phyloP scores from a whole-genome alignment of 2,797 vertebrate species.

The Vespertilio murinus region DNA sequence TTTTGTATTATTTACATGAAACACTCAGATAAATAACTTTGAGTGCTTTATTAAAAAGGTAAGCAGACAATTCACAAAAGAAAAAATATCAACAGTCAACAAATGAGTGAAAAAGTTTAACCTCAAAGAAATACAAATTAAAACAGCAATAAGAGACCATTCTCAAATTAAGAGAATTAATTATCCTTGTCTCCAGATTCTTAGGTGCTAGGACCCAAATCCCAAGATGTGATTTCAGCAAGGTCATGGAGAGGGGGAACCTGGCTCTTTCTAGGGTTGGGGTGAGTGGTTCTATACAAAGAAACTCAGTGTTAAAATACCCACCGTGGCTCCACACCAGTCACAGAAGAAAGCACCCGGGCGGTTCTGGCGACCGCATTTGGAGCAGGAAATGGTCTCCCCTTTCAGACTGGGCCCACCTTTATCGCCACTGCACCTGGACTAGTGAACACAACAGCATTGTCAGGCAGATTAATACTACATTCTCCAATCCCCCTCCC shows the following conservation, averaged over 20 bases:
- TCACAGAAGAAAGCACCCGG: constrained; percentile 88
- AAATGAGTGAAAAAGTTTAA: constrained; percentile 20
- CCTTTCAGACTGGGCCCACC: constrained; percentile 66
- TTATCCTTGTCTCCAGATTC: not conserved
- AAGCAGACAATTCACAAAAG: not conserved
- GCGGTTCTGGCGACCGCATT: constrained; percentile 85
- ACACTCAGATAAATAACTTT: not conserved
- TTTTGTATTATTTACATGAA: not conserved
- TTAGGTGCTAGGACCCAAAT: not conserved
- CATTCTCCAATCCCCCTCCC: not conserved
- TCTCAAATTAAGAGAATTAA: not conserved
- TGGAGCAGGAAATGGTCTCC: constrained; percentile 86
- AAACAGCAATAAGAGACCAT: not conserved
- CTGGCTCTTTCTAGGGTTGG: not conserved
- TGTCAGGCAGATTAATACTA: constrained; percentile 42
- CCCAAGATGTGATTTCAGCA: constrained; percentile 41
- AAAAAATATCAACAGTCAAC: constrained; percentile 19
- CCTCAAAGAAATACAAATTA: constrained; percentile 39
- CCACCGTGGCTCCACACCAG: constrained; percentile 90
- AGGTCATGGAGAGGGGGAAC: not conserved
- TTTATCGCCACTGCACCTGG: constrained; percentile 58
- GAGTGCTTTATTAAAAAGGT: not conserved
- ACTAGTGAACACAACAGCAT: constrained; percentile 76
- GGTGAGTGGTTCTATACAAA: accelerated
- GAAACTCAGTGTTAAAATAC: not conserved